These are phyloP conservation scores for Dermolepida albohirtum DNA, from an alignment of 2,888 invertebrate species.

Conservation along the genomic window DNA sequence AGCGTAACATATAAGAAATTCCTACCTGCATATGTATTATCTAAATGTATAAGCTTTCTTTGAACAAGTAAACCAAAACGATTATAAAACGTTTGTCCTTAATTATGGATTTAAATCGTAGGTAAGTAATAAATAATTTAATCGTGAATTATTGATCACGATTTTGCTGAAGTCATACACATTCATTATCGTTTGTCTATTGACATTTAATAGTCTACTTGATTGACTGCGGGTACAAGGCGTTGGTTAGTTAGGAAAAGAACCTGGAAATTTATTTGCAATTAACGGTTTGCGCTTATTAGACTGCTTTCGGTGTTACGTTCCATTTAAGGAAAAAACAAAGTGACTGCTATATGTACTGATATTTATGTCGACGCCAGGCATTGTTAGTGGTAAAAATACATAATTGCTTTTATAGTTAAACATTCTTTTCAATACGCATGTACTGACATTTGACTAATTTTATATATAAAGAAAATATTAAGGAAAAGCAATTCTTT, in stretches of 20 bases:
- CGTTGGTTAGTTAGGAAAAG: conserved; percentile 42
- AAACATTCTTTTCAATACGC: neutral
- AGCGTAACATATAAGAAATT: neutral
- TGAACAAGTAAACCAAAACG: neutral
- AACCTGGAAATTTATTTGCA: conserved; percentile 37
- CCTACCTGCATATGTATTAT: conserved; percentile 2
- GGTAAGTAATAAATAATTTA: conserved; percentile 50
- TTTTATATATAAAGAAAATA: too few relatives aligned
- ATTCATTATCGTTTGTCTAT: conserved; percentile 49
- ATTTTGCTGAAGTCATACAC: conserved; percentile 47
- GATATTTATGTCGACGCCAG: conserved; percentile 2
- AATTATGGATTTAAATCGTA: conserved; percentile 47
- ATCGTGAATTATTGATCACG: conserved; percentile 51
- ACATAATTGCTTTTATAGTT: neutral
- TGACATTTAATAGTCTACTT: conserved; percentile 48
- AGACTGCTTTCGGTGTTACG: conserved; percentile 26
- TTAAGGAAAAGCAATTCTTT: too few relatives aligned
- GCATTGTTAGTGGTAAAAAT: neutral
- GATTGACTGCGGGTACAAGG: conserved; percentile 45
- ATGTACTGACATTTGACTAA: too few relatives aligned
- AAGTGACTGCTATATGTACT: conserved; percentile 4
- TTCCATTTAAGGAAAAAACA: conserved; percentile 21
- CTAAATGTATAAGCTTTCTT: neutral
- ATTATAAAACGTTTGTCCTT: conserved; percentile 22
- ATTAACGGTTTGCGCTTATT: conserved; percentile 32